Conservation (phyloP, 2,113 vertebrate genomes). For the Etheostoma cragini region DNA sequence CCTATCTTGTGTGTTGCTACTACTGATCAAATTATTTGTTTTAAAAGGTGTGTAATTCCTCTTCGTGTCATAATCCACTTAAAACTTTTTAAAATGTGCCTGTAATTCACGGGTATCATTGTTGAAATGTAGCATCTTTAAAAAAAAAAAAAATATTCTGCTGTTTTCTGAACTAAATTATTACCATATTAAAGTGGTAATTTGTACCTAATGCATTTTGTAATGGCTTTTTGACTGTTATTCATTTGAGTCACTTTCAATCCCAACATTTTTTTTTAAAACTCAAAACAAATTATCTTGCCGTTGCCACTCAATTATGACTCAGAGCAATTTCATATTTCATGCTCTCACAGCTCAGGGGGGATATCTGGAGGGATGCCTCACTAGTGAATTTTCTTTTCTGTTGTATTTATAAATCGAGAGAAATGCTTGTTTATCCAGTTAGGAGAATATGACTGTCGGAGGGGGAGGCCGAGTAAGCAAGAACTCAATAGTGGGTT, state of each 20-base stretch:
- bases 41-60: not conserved
- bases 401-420: constrained; percentile 36
- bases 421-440: constrained; percentile 57
- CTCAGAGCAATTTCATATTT: constrained; percentile 51
- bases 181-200: constrained; percentile 22
- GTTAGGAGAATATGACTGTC: constrained; percentile 46
- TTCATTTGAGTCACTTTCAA: constrained; percentile 48
- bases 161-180: constrained; percentile 14
- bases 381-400: constrained; percentile 42
- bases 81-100: not conserved
- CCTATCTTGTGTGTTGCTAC: not conserved
- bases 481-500: constrained; percentile 43
- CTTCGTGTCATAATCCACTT: not conserved
- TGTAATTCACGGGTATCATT: constrained; percentile 1
- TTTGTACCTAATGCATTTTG: constrained; percentile 40
- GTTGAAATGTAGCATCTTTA: not conserved
- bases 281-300: constrained; percentile 50
- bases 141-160: not conserved
- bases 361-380: constrained; percentile 23
- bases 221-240: constrained; percentile 37
- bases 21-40: not conserved
- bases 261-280: constrained; percentile 19
- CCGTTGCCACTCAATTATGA: constrained; percentile 52
- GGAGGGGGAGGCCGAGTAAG: constrained; percentile 21
- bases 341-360: constrained; percentile 33